Evolutionary conservation across 2,113 vertebrate species (phyloP).

Genomic region (Aleadryas rufinucha): DNA sequence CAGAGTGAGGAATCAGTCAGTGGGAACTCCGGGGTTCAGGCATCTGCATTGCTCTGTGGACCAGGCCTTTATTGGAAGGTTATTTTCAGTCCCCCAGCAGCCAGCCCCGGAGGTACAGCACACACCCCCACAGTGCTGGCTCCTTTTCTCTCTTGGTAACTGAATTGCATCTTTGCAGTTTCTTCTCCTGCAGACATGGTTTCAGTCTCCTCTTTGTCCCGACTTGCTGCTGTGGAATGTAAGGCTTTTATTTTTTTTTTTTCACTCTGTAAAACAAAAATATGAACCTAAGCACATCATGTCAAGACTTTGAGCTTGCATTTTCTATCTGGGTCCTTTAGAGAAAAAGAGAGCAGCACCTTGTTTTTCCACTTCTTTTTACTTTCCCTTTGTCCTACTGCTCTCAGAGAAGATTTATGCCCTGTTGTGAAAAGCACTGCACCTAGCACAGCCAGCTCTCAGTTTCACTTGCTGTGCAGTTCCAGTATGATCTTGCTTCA

Average conservation of each 20-base stretch:
- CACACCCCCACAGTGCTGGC: background rate
- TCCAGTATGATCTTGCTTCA: slow-evolving; percentile 53
- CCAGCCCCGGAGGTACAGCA: background rate
- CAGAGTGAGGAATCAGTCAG: background rate
- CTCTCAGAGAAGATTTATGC: slow-evolving; percentile 24
- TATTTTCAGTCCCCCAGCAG: background rate
- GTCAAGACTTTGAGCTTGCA: background rate
- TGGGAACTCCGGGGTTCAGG: background rate
- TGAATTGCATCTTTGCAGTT: slow-evolving; percentile 19
- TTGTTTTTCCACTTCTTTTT: background rate
- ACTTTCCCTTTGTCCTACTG: background rate
- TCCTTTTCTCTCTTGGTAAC: background rate
- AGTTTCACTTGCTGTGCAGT: slow-evolving; percentile 42
- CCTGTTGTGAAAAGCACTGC: slow-evolving; percentile 23
- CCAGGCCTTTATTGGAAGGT: background rate
- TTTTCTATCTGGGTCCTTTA: background rate
- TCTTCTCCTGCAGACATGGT: slow-evolving; percentile 6
- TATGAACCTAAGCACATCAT: background rate
- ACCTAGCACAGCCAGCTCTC: slow-evolving; percentile 10
- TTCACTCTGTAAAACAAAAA: background rate
- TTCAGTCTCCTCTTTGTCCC: slow-evolving; percentile 27
- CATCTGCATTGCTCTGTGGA: background rate
- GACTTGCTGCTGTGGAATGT: slow-evolving; percentile 43
- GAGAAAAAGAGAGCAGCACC: background rate
- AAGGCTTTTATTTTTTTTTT: background rate